Evolutionary conservation across 1,140 invertebrate species (phyloP).

Genomic region (Scaptomyza pallida): DNA sequence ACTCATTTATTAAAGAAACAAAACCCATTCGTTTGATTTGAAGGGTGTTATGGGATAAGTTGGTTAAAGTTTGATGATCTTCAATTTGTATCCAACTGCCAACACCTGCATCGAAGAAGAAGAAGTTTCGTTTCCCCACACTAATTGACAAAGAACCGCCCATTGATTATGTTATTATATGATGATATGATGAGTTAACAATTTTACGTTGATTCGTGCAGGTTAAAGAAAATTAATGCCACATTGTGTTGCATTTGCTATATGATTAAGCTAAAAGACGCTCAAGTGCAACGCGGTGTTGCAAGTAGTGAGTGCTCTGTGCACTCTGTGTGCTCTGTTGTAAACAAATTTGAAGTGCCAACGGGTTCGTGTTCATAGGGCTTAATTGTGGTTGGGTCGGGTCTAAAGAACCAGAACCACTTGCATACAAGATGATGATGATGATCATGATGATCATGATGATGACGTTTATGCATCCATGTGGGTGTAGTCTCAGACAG

Average conservation of each 20-base stretch:
- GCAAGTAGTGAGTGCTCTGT: not conserved
- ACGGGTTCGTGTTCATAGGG: not conserved
- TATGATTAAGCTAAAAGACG: constrained; percentile 62
- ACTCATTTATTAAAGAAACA: not conserved
- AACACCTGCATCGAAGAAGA: not conserved
- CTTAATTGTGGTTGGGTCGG: too few relatives aligned
- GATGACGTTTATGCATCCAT: not conserved
- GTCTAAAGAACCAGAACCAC: not conserved
- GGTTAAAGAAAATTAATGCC: constrained; percentile 64
- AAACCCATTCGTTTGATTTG: not conserved
- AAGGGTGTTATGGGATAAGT: constrained; percentile 17
- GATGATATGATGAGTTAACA: constrained; percentile 63
- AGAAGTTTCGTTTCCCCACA: not conserved
- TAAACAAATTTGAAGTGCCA: constrained; percentile 1
- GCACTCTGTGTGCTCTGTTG: not conserved
- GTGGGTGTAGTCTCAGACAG: constrained; percentile 5
- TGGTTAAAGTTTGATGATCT: not conserved
- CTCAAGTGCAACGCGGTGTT: constrained; percentile 22
- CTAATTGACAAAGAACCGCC: constrained; percentile 35
- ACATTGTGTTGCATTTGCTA: constrained; percentile 56
- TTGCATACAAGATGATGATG: not conserved
- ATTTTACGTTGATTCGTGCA: constrained; percentile 34
- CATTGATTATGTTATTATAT: constrained; percentile 73
- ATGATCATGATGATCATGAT: not conserved
- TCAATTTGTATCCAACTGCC: not conserved